A percentile compares a stretch with the other conserved stretches of the same genome.
phyloP scores from a whole-genome alignment of 2,888 invertebrate species.

The Brachynemurus nebulosus region DNA sequence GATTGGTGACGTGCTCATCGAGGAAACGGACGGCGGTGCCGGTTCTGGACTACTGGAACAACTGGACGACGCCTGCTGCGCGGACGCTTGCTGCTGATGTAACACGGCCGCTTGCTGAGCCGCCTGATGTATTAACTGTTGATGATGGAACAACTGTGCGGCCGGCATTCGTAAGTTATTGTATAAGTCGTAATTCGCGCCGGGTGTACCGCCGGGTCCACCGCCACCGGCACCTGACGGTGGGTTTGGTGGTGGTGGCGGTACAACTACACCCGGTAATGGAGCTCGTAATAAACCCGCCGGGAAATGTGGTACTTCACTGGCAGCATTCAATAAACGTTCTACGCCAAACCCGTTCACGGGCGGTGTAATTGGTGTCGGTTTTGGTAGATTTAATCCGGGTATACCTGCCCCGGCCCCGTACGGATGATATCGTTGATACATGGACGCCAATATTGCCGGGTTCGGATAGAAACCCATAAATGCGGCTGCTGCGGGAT shows the following conservation, averaged over 20 bases:
- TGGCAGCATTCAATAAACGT: constrained; percentile 27
- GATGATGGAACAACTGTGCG: constrained; percentile 29
- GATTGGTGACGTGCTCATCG: constrained; percentile 22
- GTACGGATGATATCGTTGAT: constrained; percentile 51
- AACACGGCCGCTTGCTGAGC: constrained; percentile 24
- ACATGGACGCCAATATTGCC: constrained; percentile 50
- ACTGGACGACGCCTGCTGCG: constrained; percentile 32
- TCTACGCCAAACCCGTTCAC: constrained; percentile 33
- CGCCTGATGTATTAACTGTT: constrained; percentile 20
- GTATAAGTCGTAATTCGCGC: constrained; percentile 33
- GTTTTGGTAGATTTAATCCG: constrained; percentile 30
- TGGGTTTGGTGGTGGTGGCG: too few species aligned
- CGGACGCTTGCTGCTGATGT: constrained; percentile 19
- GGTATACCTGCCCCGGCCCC: constrained; percentile 24
- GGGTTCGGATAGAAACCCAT: constrained; percentile 42
- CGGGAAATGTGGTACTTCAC: constrained; percentile 28
- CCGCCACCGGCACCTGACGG: too few species aligned
- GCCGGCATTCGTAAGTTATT: constrained; percentile 33
- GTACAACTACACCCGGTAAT: constrained; percentile 26
- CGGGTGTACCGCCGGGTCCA: constrained; percentile 22
- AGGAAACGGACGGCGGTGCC: constrained; percentile 18
- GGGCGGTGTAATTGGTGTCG: constrained; percentile 37
- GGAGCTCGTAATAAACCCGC: constrained; percentile 22
- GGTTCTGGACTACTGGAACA: constrained; percentile 34
- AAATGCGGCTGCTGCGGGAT: constrained; percentile 40